Base-by-base conservation (phyloP, 1,140 invertebrate species). In the Diploscapter pachys region DNA sequence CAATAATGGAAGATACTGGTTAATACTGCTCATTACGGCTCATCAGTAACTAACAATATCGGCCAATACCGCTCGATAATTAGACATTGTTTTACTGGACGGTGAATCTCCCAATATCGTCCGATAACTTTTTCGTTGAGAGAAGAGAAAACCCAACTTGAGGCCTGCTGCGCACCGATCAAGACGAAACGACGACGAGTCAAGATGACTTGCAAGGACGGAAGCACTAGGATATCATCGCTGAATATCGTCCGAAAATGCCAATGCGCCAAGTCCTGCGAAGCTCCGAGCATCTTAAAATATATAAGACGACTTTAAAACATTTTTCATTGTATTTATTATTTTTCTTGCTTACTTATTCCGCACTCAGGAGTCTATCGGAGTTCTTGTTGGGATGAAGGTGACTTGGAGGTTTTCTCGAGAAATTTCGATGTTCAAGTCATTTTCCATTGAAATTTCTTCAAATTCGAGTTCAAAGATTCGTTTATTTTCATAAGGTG, bases 191-290 rank as follows among this genome's bases (percentile, higher is more conserved):
- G 31, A 31, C 31, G 31, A 31, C 31, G 31, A 31, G 31, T 31
- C 31, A 31, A 31, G 31, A 31, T 31, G 31, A 31, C 57, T 59
- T 59, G 31, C 9, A 59, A 11, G 31, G 57, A 59, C 9, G 57
- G 31, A 11, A 59, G 57, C 9, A 59, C 57, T 59, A 59, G 9
- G 31, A 31, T 59, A 11, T 59, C 31, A 59, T 31, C 3, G 54
- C 53, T 13, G 82, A 93, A 96, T 85, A 92, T 98, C 83, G 93
- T 98, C 84, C 91, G 94, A 83, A 96, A 96, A 87, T 98, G 90
- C 84, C 86, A 86, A 74, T 89, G 88, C 79, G 76, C 78, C 61
- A 73, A 70, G n/a, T 81, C 85, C 63, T 86, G 85, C 77, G 81
- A 80, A 52, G 48, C 66, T 31, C 31, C 31, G 31, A 31, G 31